phyloP scores from a whole-genome alignment of 2,797 vertebrate species.

The Cichlasoma orientale region DNA sequence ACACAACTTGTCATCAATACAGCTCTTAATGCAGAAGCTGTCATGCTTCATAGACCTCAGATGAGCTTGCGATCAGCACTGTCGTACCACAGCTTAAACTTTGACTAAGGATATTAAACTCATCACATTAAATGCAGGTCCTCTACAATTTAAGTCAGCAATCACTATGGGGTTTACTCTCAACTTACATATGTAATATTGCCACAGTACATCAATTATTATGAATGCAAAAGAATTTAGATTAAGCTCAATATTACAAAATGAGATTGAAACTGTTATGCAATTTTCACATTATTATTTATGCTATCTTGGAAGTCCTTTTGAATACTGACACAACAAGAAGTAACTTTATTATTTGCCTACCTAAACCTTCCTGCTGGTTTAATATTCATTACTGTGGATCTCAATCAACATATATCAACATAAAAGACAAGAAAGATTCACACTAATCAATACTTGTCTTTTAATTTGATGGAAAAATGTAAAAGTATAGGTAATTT shows the following conservation, averaged over 20 bases:
- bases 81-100: not conserved
- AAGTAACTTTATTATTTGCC: not conserved
- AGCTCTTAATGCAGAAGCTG: not conserved
- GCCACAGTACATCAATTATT: slow-evolving; percentile 14
- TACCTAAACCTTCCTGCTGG: not conserved
- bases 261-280: not conserved
- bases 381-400: not conserved
- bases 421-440: not conserved
- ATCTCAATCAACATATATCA: not conserved
- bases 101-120: slow-evolving; percentile 14
- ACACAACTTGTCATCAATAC: not conserved
- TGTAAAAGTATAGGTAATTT: not conserved
- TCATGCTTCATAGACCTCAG: not conserved
- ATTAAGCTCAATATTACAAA: not conserved
- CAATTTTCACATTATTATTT: not conserved
- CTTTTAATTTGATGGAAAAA: not conserved
- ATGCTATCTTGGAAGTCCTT: not conserved
- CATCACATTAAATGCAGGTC: slow-evolving; percentile 6
- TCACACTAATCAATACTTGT: not conserved
- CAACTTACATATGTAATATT: not conserved
- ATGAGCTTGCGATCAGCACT: not conserved
- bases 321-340: not conserved
- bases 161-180: not conserved
- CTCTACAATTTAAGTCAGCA: slow-evolving; percentile 4
- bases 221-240: not conserved